A percentile compares a stretch with the other conserved stretches of the same genome.
Conservation (phyloP, 2,113 vertebrate genomes). For the Geococcyx californianus region DNA sequence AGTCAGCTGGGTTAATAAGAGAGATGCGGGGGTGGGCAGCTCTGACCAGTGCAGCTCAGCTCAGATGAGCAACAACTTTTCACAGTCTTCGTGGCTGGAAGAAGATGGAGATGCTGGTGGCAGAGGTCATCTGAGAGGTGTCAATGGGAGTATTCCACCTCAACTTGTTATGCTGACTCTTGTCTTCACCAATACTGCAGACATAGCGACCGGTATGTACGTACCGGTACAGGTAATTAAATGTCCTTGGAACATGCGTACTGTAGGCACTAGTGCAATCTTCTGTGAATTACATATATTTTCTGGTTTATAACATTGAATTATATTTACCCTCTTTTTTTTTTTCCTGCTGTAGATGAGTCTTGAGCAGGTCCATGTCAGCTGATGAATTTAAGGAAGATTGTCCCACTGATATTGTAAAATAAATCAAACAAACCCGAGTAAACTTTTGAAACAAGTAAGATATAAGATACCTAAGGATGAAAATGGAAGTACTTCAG, state of each 20-base stretch:
- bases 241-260: background rate
- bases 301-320: background rate
- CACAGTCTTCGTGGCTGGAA: background rate
- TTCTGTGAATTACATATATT: background rate
- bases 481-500: background rate
- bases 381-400: background rate
- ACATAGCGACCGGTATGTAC: background rate
- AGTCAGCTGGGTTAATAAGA: background rate
- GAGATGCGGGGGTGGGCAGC: background rate
- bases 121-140: background rate
- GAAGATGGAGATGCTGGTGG: background rate
- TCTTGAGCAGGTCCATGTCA: background rate
- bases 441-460: background rate
- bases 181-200: accelerated
- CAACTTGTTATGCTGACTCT: background rate
- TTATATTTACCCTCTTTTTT: background rate
- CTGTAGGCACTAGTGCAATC: background rate
- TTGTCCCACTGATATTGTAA: background rate
- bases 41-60: background rate
- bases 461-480: background rate
- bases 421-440: background rate
- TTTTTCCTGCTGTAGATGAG: background rate
- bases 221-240: background rate
- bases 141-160: background rate
- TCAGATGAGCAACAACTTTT: background rate